Evolutionary conservation across 2,797 vertebrate species (phyloP).

Genomic region (Amniataba percoides): DNA sequence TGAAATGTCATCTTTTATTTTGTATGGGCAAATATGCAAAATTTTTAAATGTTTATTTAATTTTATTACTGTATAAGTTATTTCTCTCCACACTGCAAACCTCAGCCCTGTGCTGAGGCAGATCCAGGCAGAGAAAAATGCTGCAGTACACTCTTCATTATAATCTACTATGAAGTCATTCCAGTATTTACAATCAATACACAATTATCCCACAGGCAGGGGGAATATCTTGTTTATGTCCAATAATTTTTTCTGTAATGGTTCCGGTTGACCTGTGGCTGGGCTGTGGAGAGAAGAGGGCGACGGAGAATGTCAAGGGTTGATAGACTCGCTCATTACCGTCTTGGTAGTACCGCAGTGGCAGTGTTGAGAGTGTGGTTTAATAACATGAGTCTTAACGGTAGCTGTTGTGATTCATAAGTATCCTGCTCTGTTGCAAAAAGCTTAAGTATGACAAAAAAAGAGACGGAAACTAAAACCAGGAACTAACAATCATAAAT

Average conservation of each 20-base stretch:
- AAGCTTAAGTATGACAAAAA: neutral
- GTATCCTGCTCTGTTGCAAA: neutral
- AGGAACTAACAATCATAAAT: neutral
- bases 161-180: conserved; percentile 74
- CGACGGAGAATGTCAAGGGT: neutral
- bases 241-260: conserved; percentile 62
- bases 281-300: conserved; percentile 16
- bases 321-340: neutral
- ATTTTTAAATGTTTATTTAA: conserved; percentile 1
- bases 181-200: conserved; percentile 85
- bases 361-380: neutral
- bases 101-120: conserved; percentile 14
- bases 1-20: conserved; percentile 11
- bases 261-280: conserved; percentile 62
- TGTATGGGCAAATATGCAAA: neutral
- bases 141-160: conserved; percentile 71
- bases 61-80: neutral
- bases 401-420: neutral
- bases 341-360: neutral
- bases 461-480: neutral
- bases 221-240: conserved; percentile 77
- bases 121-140: conserved; percentile 53
- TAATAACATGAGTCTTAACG: neutral
- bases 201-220: conserved; percentile 77
- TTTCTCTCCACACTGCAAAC: conserved; percentile 5